A percentile compares a stretch with the other conserved stretches of the same genome.
These are phyloP conservation scores for Ceratothoa steindachneri DNA, from an alignment of 2,888 invertebrate genomes.

Conservation along the genomic window DNA sequence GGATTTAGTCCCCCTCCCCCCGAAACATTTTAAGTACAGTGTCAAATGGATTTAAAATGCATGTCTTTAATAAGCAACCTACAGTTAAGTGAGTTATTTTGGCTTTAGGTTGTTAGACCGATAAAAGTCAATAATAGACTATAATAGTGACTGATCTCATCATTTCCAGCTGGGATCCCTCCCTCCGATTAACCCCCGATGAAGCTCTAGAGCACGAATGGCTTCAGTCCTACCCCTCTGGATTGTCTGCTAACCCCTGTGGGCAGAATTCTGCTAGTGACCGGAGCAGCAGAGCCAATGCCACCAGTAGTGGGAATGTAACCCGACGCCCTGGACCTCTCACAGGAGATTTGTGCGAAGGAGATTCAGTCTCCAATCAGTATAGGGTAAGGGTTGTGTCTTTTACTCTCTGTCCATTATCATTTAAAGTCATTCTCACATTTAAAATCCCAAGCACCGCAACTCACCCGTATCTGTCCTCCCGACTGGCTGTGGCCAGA, in stretches of 20 bases:
- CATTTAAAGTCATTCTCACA: background rate
- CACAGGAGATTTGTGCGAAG: slow-evolving; percentile 11
- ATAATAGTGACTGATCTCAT: too few relatives aligned
- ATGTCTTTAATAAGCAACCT: too few relatives aligned
- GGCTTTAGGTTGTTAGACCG: too few relatives aligned
- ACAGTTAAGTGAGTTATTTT: too few relatives aligned
- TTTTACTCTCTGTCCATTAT: slow-evolving; percentile 17
- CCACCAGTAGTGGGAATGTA: background rate
- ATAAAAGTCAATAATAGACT: too few relatives aligned
- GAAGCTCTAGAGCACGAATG: slow-evolving; percentile 87
- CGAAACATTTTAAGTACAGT: too few relatives aligned
- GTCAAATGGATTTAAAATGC: too few relatives aligned
- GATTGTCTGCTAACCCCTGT: slow-evolving; percentile 25
- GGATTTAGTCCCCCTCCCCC: too few relatives aligned
- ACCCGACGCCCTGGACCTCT: background rate
- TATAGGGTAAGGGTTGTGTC: slow-evolving; percentile 16
- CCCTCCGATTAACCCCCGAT: slow-evolving; percentile 82
- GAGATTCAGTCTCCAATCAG: background rate
- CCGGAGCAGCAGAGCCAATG: slow-evolving; percentile 10
- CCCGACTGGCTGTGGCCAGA: too few relatives aligned
- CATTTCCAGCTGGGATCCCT: slow-evolving; percentile 78
- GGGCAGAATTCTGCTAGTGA: slow-evolving; percentile 44
- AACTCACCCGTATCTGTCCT: too few relatives aligned
- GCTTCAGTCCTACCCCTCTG: slow-evolving; percentile 55
- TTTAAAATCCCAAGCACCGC: too few relatives aligned